These are phyloP conservation scores for Axinella damicornis DNA, from an alignment of 37 sponge, comb jelly and placozoan species.

Conservation along the genomic window DNA sequence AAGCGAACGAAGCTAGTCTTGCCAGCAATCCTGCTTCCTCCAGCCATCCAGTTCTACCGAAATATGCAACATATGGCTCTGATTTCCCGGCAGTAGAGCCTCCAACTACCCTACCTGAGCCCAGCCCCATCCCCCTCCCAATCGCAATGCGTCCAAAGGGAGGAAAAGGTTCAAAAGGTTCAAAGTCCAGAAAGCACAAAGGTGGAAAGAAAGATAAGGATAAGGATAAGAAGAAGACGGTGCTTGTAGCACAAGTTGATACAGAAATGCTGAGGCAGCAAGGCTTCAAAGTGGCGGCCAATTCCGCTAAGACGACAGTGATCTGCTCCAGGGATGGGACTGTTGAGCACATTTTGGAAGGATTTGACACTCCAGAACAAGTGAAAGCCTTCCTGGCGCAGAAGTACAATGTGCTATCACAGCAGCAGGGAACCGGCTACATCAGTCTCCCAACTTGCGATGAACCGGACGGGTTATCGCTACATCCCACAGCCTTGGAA, in stretches of 20 bases:
- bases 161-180: neutral
- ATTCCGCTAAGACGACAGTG: constrained; percentile 11
- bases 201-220: neutral
- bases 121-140: too few species aligned
- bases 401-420: constrained; percentile 15
- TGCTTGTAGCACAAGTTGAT: constrained; percentile 28
- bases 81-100: neutral
- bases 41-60: neutral
- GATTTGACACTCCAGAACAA: constrained; percentile 14
- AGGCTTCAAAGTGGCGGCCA: constrained; percentile 26
- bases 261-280: constrained; percentile 29
- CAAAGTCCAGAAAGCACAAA: neutral
- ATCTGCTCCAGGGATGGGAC: constrained; percentile 13
- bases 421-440: constrained; percentile 42
- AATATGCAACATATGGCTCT: neutral
- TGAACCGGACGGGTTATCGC: neutral
- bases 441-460: constrained; percentile 11
- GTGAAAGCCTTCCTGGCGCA: neutral
- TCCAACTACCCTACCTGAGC: too few species aligned
- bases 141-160: too few species aligned
- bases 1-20: neutral
- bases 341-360: constrained; percentile 20
- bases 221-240: neutral
- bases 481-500: neutral
- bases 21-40: neutral